Percentiles rank a stretch among this genome's conserved stretches.
phyloP scores from a whole-genome alignment of 2,113 vertebrate genomes.

The Thymallus thymallus region DNA sequence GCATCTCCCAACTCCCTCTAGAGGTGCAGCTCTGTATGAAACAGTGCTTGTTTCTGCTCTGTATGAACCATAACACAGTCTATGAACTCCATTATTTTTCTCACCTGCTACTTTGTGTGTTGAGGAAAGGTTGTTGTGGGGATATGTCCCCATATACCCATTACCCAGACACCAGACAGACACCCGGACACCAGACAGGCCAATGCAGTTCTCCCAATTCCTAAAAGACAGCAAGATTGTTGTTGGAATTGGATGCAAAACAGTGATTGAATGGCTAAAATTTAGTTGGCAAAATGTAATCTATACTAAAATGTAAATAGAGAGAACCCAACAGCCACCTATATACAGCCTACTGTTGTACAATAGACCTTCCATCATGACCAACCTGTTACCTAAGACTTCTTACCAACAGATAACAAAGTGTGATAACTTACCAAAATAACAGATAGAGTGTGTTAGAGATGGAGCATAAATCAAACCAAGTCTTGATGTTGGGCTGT shows the following conservation, averaged over 20 bases:
- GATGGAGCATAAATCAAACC: too few relatives aligned
- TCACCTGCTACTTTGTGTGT: neutral
- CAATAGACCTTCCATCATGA: neutral
- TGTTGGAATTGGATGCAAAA: too few relatives aligned
- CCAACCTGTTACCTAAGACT: neutral
- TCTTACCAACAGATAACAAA: neutral
- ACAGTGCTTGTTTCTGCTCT: conserved; percentile 15
- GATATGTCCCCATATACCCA: too few relatives aligned
- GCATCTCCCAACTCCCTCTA: conserved; percentile 66
- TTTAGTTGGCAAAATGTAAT: too few relatives aligned
- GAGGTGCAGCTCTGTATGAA: conserved; percentile 44
- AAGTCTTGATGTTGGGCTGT: too few relatives aligned
- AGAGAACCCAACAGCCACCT: too few relatives aligned
- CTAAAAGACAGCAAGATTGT: too few relatives aligned
- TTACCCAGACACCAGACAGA: neutral
- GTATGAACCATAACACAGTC: neutral
- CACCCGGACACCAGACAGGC: neutral
- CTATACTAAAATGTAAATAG: too few relatives aligned
- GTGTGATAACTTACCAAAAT: neutral
- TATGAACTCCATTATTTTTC: neutral
- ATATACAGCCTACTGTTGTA: neutral
- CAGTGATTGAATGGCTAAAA: too few relatives aligned
- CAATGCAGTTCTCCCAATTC: neutral
- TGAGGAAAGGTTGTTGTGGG: neutral
- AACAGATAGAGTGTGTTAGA: neutral